Conservation (phyloP, 1,140 invertebrate species). For the Myzus persicae region DNA sequence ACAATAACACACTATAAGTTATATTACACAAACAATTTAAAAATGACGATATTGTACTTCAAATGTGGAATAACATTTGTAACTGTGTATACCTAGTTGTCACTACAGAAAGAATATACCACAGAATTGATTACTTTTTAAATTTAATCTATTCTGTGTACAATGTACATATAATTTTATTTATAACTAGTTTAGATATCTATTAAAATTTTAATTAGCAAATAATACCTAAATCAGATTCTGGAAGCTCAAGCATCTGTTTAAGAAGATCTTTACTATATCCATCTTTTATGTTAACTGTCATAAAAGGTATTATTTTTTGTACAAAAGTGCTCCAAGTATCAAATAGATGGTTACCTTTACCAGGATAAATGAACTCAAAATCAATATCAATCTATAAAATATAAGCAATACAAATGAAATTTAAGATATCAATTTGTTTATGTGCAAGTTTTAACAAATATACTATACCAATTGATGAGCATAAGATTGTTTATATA, state of each 20-base stretch:
- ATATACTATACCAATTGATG: neutral
- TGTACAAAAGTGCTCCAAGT: neutral
- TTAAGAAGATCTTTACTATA: conserved; percentile 14
- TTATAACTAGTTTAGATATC: neutral
- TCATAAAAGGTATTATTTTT: conserved; percentile 6
- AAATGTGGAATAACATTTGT: too few species aligned
- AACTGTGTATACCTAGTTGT: too few species aligned
- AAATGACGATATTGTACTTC: too few species aligned
- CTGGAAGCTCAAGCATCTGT: neutral
- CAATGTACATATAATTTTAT: too few species aligned
- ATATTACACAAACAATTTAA: too few species aligned
- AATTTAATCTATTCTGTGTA: too few species aligned
- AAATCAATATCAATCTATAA: conserved; percentile 40
- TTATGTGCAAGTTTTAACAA: neutral
- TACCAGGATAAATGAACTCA: conserved; percentile 23
- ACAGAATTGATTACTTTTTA: too few species aligned
- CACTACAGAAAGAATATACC: too few species aligned
- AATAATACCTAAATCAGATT: too few species aligned
- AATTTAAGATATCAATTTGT: neutral
- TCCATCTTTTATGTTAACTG: conserved; percentile 11
- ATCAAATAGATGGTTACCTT: neutral
- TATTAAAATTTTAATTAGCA: too few species aligned
- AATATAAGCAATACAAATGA: conserved; percentile 6
- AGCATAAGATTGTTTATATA: conserved; percentile 10
- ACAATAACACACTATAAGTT: too few species aligned